Conservation (phyloP, 2,113 vertebrate species). For the Platycercus adscitus region DNA sequence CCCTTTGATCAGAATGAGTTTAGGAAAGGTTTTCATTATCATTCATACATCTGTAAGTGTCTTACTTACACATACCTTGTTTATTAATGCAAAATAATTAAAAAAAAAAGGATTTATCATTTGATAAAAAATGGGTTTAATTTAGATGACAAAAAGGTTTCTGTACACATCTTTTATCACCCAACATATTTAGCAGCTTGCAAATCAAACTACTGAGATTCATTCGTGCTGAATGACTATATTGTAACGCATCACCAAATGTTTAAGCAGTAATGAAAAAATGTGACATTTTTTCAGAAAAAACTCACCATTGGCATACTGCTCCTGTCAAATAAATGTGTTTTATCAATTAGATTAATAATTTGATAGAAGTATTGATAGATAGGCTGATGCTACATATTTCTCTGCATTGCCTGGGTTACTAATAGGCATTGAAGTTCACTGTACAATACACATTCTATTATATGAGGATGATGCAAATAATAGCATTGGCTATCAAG, state of each 20-base stretch:
- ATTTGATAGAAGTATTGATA: background rate
- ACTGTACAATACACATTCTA: background rate
- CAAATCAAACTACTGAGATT: background rate
- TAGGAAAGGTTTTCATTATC: background rate
- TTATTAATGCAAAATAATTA: background rate
- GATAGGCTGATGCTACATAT: background rate
- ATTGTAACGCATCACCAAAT: background rate
- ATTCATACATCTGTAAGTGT: background rate
- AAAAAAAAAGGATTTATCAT: background rate
- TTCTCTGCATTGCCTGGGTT: background rate
- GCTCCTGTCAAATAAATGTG: background rate
- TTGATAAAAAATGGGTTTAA: background rate
- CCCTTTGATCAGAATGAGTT: background rate
- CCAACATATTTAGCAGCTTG: background rate
- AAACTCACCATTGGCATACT: background rate
- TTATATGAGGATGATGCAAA: background rate
- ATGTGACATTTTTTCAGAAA: background rate
- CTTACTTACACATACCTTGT: background rate
- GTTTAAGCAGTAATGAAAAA: background rate
- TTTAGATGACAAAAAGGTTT: background rate
- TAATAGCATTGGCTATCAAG: background rate
- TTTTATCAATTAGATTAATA: background rate
- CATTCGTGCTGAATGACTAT: background rate
- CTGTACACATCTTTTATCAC: background rate
- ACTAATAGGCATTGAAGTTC: background rate